These are phyloP conservation scores for Oxyscelio sp. DNA, from an alignment of 2,888 invertebrate genomes.

Conservation along the genomic window DNA sequence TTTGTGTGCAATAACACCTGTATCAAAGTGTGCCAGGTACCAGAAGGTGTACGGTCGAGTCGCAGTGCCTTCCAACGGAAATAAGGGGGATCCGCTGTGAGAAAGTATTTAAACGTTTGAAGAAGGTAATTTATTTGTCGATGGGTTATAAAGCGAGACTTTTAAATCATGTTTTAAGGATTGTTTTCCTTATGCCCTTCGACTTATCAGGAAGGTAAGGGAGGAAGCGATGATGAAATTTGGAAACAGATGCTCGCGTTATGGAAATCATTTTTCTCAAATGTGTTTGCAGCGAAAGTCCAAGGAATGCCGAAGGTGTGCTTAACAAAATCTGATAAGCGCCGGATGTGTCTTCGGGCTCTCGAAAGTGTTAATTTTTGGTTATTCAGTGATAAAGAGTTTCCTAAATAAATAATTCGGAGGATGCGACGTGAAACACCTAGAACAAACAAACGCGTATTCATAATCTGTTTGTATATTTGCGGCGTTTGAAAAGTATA, in stretches of 20 bases:
- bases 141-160: slow-evolving; percentile 37
- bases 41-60: slow-evolving; percentile 23
- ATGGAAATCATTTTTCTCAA: slow-evolving; percentile 6
- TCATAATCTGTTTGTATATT: slow-evolving; percentile 17
- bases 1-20: slow-evolving; percentile 56
- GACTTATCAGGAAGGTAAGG: slow-evolving; percentile 13
- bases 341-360: not conserved
- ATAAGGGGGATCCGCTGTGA: slow-evolving; percentile 35
- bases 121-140: slow-evolving; percentile 53
- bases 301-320: slow-evolving; percentile 9
- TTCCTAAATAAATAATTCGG: slow-evolving; percentile 20
- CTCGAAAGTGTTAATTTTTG: slow-evolving; percentile 39
- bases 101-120: slow-evolving; percentile 57
- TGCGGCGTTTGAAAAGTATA: not conserved
- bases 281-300: slow-evolving; percentile 12
- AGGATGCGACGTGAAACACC: slow-evolving; percentile 10
- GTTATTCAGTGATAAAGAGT: slow-evolving; percentile 34
- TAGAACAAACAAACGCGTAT: slow-evolving; percentile 5
- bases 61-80: slow-evolving; percentile 28
- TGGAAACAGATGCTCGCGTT: not conserved
- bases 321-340: slow-evolving; percentile 48
- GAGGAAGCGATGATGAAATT: not conserved
- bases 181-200: slow-evolving; percentile 2
- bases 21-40: slow-evolving; percentile 49
- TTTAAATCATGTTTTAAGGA: slow-evolving; percentile 44